Evolutionary conservation across 2,888 invertebrate genomes (phyloP), one percentile per base, ranked within the genome.

Genomic region (Aphrophora alni): DNA sequence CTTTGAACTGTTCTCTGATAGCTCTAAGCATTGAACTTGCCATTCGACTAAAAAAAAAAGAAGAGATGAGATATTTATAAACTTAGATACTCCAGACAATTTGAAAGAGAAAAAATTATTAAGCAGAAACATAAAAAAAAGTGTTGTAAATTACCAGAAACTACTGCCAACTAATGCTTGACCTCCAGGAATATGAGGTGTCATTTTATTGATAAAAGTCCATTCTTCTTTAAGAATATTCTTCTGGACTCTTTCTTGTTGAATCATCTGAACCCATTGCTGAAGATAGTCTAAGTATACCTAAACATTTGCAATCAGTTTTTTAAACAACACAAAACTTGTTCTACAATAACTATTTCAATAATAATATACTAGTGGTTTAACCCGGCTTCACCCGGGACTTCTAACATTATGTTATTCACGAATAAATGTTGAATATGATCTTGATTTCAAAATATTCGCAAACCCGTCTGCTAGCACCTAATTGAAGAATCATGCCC

Each of bases 271-370:
- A 4, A 97, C 95, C 94, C 97, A 95, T 86, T 93, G 93, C 83
- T 93, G 92, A 82, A 98, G 90, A 89, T 98, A 98, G 84, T 95
- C 93, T 85, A 98, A 90, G 88, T 98, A 98, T 84, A 96, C 92
- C 92, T 94, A 88, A 38, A 88, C 89, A 72, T 38, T 28, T 17
- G 17, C 3, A 26, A 17, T 12, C 21, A 73, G 17, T 75, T n/a
- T n/a, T n/a, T 75, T 8, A 75, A 75, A 44, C 51, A 51, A 59
- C n/a, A 25, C n/a, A 59, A 12, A 25, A 26, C 27, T 25, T 28
- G 0, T 59, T 59, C 21, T 17, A 26, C 8, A 77, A 74, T 75
- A 33, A 75, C 28, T 71, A 80, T 85, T 85, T 84, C 84, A 83
- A 10, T 76, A 26, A 78, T n/a, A n/a, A n/a, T n/a, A n/a, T n/a